Evolutionary conservation across 1,140 invertebrate species (phyloP), one percentile per base, ranked within the genome.

Genomic region (Dolichoris vasculosae): DNA sequence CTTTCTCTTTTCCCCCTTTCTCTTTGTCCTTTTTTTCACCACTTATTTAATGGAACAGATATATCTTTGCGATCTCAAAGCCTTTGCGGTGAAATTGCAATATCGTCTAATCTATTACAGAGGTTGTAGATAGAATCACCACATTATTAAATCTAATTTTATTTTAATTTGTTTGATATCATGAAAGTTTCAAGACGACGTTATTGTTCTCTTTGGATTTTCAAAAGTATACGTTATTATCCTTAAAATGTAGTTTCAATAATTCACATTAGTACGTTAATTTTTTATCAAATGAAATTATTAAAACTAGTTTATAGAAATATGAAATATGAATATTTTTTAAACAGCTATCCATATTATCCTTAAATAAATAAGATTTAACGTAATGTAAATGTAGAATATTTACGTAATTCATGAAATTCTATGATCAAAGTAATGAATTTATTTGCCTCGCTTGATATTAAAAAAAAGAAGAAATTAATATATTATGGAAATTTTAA

Each of bases 31-130:
- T 40, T 26, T 59, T 11, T 32, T 64, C 17, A 20, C 40, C 51
- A 64, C 48, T 80, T 64, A 81, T 77, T 84, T 84, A 84, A 67
- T 40, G 55, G 59, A 40, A 35, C 0, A n/a, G 38, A 69, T 69
- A 69, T 64, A 40, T 77, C 32, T 69, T 78, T 67, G 13, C 38
- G 1, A 69, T 69, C 35, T 48, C 43, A 32, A 20, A 32, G 69
- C 23, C 20, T 30, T 17, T 11, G 13, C 8, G 30, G 26, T 13
- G 3, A 63, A 63, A 76, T 76, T 64, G 73, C 82, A 63, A 83
- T 76, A 63, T 30, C n/a, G 6, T 32, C 0, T 30, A 43, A 40
- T 30, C 9, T 82, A 38, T 38, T 23, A 35, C n/a, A 17, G 35
- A 69, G 67, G 0, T 38, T 38, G 30, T 69, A 38, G 32, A 69